A percentile compares a stretch with the other conserved stretches of the same genome.
Conservation (phyloP, 2,797 vertebrate genomes). For the Hozukius guyotensis region DNA sequence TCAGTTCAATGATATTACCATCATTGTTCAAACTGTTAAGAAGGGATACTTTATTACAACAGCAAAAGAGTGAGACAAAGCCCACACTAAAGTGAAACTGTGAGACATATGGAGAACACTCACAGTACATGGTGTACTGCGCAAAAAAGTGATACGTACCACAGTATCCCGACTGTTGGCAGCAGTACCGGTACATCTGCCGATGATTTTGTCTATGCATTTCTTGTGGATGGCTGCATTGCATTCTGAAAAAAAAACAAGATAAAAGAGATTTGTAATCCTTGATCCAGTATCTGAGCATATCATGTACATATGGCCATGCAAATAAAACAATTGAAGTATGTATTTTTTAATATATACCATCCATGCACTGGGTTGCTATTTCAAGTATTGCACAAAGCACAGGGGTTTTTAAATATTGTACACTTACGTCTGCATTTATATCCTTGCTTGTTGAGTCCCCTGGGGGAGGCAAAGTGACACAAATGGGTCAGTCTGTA, state of each 20-base stretch:
- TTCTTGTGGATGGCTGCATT: conserved; percentile 99
- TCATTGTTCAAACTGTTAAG: background rate
- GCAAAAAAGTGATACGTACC: conserved; percentile 72
- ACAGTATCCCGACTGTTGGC: conserved; percentile 95
- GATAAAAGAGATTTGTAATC: background rate
- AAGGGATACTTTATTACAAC: background rate
- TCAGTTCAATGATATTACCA: background rate
- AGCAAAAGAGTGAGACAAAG: conserved; percentile 9
- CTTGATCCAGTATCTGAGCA: background rate
- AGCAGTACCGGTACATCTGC: conserved; percentile 97
- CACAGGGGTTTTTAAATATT: background rate
- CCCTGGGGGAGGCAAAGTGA: conserved; percentile 74
- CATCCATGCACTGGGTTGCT: background rate
- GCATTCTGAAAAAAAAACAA: conserved; percentile 86
- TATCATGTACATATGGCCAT: background rate
- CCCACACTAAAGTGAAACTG: conserved; percentile 1
- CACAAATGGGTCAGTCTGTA: conserved; percentile 3
- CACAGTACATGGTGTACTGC: conserved; percentile 21
- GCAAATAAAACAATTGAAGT: background rate
- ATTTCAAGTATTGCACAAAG: conserved; percentile 6
- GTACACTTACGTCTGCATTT: conserved; percentile 85
- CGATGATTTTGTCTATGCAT: conserved; percentile 99
- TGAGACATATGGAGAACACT: conserved; percentile 17
- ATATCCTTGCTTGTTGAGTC: conserved; percentile 88
- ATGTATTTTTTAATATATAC: background rate